Evolutionary conservation across 1,140 invertebrate genomes (phyloP).

Genomic region (Bactericera cockerelli): DNA sequence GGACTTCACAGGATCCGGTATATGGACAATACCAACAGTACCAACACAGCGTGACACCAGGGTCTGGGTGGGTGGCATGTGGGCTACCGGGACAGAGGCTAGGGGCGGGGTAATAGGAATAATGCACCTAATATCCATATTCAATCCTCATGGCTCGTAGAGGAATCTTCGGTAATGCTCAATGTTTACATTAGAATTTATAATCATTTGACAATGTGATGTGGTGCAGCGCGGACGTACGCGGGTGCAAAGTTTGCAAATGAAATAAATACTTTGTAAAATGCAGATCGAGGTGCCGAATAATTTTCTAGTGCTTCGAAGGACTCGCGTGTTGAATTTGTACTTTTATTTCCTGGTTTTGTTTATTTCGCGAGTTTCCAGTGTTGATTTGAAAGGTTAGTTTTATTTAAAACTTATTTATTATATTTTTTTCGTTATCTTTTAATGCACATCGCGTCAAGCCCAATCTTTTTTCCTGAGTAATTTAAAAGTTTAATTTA

Average conservation of each 20-base stretch:
- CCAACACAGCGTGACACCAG: conserved; percentile 6
- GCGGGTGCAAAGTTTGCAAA: no score
- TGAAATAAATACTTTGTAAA: neutral
- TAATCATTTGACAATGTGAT: no score
- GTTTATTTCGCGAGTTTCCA: neutral
- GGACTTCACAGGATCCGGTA: neutral
- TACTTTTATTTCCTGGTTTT: neutral
- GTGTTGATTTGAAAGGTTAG: conserved; percentile 5
- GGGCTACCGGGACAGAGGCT: neutral
- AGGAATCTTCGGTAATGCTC: no score
- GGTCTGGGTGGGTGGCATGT: conserved; percentile 7
- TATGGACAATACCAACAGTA: conserved; percentile 6
- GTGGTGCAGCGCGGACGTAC: no score
- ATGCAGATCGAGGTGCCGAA: neutral
- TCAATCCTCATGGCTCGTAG: no score
- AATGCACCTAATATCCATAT: neutral
- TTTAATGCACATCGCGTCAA: no score
- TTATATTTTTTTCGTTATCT: no score
- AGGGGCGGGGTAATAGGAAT: neutral
- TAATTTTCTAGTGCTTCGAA: neutral
- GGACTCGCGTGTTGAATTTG: neutral
- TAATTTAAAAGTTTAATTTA: no score
- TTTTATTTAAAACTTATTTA: neutral
- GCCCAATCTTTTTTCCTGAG: no score
- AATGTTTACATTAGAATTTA: no score